Conservation (phyloP, 2,113 vertebrate species). For the Tragelaphus scriptus region DNA sequence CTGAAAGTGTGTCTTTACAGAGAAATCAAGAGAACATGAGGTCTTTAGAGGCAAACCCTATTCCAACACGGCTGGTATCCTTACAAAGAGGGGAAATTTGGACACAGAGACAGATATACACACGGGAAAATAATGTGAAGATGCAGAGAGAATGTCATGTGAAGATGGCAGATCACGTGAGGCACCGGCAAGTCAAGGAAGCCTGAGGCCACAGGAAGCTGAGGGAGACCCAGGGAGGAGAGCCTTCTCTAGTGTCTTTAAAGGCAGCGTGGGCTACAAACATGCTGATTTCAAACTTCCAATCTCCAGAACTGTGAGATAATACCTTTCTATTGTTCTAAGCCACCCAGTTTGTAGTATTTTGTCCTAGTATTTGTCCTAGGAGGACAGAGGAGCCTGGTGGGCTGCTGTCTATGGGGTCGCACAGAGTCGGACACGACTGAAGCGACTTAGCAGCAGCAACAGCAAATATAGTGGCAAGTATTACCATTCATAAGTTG, state of each 20-base stretch:
- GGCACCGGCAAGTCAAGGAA: not conserved
- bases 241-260: not conserved
- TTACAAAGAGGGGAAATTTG: not conserved
- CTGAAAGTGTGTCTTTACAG: not conserved
- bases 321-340: not conserved
- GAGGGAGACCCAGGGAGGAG: too few species aligned
- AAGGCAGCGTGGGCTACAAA: rapidly evolving
- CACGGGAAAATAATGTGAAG: not conserved
- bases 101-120: not conserved
- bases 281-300: not conserved
- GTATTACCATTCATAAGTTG: not conserved
- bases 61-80: not conserved
- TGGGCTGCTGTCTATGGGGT: too few species aligned
- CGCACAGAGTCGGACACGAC: too few species aligned
- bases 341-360: not conserved
- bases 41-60: not conserved
- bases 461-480: not conserved
- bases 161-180: not conserved
- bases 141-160: too few species aligned
- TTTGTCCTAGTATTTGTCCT: too few species aligned
- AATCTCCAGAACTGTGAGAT: not conserved
- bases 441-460: too few species aligned
- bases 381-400: too few species aligned
- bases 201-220: not conserved
- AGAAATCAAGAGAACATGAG: not conserved